phyloP scores from a whole-genome alignment of 1,140 invertebrate genomes.

The Pemphigus obesinymphae region DNA sequence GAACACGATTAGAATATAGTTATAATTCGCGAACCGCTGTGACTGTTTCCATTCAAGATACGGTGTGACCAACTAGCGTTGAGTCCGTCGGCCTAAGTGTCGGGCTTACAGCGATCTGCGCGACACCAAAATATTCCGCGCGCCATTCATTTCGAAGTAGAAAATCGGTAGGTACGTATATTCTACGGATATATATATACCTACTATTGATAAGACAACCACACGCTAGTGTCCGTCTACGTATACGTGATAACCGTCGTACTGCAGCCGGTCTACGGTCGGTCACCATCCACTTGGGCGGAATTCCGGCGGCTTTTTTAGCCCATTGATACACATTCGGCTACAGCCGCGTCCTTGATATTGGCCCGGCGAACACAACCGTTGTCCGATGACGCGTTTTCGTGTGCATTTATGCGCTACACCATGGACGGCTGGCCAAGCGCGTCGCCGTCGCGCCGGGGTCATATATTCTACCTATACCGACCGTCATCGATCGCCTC shows the following conservation, averaged over 20 bases:
- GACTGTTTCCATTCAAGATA: too few species aligned
- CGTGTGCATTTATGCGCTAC: constrained; percentile 17
- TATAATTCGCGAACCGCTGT: too few species aligned
- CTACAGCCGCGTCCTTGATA: not conserved
- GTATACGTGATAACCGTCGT: not conserved
- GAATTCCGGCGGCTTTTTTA: not conserved
- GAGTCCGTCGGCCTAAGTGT: too few species aligned
- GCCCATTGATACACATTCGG: constrained; percentile 24
- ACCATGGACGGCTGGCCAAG: constrained; percentile 31
- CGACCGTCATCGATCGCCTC: constrained; percentile 30
- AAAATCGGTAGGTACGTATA: not conserved
- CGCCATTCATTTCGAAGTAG: too few species aligned
- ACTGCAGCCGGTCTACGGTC: not conserved
- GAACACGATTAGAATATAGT: too few species aligned
- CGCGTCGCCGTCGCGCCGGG: constrained; percentile 16
- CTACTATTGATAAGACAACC: too few species aligned
- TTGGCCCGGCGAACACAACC: not conserved
- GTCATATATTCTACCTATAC: not conserved
- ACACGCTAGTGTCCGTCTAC: too few species aligned
- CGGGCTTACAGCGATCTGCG: too few species aligned
- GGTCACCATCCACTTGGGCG: not conserved
- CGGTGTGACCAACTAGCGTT: too few species aligned
- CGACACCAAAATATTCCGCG: too few species aligned
- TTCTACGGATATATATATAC: not conserved
- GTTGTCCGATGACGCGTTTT: constrained; percentile 4